These are phyloP conservation scores for Elaphurus davidianus DNA, from an alignment of 2,113 vertebrate genomes.

Conservation along the genomic window DNA sequence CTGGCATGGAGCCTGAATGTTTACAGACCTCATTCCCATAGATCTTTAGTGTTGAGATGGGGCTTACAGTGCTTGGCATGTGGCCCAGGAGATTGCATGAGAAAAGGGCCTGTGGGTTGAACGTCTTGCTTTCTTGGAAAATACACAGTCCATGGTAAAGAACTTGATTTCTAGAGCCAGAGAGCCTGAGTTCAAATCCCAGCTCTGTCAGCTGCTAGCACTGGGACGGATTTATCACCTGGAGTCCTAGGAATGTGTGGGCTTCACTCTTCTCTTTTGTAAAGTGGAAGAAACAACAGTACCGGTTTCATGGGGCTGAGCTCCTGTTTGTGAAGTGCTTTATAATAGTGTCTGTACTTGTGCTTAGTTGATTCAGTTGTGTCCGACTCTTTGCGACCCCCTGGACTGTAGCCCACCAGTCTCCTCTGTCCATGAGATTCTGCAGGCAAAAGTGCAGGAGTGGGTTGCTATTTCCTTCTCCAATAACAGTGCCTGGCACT, in stretches of 20 bases:
- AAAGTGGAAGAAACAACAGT: neutral
- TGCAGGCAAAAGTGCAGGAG: neutral
- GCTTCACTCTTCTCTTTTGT: neutral
- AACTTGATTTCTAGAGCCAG: neutral
- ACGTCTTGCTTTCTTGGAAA: slow-evolving; percentile 1
- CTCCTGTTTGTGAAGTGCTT: neutral
- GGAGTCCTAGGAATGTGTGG: neutral
- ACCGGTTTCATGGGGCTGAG: neutral
- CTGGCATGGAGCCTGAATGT: neutral
- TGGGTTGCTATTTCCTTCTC: neutral
- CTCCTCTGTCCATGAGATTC: neutral
- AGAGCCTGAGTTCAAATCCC: neutral
- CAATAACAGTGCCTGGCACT: neutral
- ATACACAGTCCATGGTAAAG: neutral
- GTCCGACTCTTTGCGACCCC: neutral
- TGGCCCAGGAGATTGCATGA: neutral
- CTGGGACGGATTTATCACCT: neutral
- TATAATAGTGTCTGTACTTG: neutral
- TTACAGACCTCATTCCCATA: neutral
- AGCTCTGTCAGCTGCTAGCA: neutral
- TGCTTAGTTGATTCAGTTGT: neutral
- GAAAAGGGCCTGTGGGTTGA: neutral
- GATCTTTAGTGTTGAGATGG: neutral
- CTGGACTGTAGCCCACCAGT: neutral
- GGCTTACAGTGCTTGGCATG: neutral